Conservation (phyloP, 2,113 vertebrate species). For the Sterrhoptilus dennistouni region DNA sequence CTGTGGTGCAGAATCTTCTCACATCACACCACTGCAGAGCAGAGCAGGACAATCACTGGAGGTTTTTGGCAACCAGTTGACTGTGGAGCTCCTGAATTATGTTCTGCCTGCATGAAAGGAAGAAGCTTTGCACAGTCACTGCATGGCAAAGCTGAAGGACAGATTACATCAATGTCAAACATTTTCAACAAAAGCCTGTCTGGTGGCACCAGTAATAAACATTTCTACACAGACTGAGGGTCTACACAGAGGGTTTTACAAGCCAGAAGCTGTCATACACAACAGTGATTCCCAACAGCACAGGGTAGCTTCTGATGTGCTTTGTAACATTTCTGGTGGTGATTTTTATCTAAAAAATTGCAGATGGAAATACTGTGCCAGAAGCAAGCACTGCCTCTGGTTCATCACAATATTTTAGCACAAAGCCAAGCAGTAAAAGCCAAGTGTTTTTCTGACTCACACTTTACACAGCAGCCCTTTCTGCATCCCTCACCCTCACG, state of each 20-base stretch:
- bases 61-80: background rate
- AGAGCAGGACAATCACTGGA: background rate
- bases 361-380: background rate
- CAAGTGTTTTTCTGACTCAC: background rate
- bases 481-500: background rate
- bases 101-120: background rate
- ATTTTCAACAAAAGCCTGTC: background rate
- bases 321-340: background rate
- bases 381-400: background rate
- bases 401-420: background rate
- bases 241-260: background rate
- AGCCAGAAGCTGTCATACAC: background rate
- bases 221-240: background rate
- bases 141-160: background rate
- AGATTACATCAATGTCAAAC: background rate
- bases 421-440: background rate
- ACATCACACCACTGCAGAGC: background rate
- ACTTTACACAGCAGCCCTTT: background rate
- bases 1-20: background rate
- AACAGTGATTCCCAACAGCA: background rate
- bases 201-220: background rate
- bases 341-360: background rate
- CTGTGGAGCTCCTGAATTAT: background rate
- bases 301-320: background rate
- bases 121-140: background rate